Conservation (phyloP, 2,888 invertebrate genomes). For the Thymelicus sylvestris region DNA sequence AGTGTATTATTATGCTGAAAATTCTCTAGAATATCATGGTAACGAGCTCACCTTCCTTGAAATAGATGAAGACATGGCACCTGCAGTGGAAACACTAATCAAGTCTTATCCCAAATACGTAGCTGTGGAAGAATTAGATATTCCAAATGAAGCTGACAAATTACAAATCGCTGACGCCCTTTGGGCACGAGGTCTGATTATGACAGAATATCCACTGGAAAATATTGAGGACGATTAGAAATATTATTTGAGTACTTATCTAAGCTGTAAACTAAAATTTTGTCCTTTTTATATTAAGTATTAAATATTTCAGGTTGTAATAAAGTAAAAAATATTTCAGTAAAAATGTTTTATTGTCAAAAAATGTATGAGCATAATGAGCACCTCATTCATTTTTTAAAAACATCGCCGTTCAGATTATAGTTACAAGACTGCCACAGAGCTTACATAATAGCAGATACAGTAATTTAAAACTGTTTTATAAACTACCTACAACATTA, state of each 20-base stretch:
- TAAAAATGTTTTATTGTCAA: conserved; percentile 52
- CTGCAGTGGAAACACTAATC: conserved; percentile 89
- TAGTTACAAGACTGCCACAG: conserved; percentile 28
- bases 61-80: conserved; percentile 87
- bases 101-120: conserved; percentile 91
- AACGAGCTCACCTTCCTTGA: conserved; percentile 89
- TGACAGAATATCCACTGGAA: conserved; percentile 87
- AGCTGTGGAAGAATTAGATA: conserved; percentile 88
- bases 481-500: background rate
- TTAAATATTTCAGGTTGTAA: background rate
- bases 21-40: conserved; percentile 93
- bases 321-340: conserved; percentile 16
- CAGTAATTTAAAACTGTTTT: conserved; percentile 1
- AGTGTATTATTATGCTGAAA: conserved; percentile 93
- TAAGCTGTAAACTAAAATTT: background rate
- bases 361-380: conserved; percentile 69
- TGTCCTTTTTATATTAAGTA: too few species aligned
- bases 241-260: background rate
- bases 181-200: conserved; percentile 93
- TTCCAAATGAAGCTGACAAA: conserved; percentile 86
- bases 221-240: conserved; percentile 69
- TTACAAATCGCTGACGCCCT: conserved; percentile 87
- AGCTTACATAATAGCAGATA: conserved; percentile 11
- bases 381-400: conserved; percentile 68
- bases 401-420: conserved; percentile 33